phyloP scores from a whole-genome alignment of 2,888 invertebrate genomes.

The Xestoiulus laeticollis region DNA sequence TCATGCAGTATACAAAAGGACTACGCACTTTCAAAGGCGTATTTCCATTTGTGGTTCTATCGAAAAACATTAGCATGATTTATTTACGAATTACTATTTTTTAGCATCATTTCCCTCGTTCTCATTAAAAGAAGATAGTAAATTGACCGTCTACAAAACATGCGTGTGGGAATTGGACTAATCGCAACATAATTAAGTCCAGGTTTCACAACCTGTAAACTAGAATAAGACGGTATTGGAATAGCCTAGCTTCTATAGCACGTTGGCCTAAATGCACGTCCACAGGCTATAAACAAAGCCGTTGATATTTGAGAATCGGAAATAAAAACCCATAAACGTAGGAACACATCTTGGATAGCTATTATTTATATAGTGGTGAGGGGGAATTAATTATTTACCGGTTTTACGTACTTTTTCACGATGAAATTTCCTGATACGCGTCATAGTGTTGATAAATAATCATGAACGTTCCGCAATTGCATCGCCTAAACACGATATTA shows the following conservation, averaged over 20 bases:
- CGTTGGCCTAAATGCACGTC: neutral
- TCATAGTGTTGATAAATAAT: neutral
- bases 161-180: conserved; percentile 34
- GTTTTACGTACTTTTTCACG: conserved; percentile 35
- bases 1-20: too few relatives aligned
- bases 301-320: conserved; percentile 32
- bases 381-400: conserved; percentile 32
- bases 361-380: neutral
- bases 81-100: neutral
- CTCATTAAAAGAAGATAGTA: neutral
- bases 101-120: neutral
- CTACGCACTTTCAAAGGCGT: too few relatives aligned
- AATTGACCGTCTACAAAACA: conserved; percentile 18
- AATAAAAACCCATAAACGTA: neutral
- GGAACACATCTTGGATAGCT: neutral
- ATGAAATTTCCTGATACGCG: neutral
- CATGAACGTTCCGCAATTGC: neutral
- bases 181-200: neutral
- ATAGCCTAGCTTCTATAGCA: neutral
- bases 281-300: conserved; percentile 19
- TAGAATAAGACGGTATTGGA: neutral
- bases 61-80: neutral
- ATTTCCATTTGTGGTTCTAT: neutral
- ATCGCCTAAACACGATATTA: neutral
- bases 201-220: conserved; percentile 19